These are phyloP conservation scores for Synergus itoensis DNA, from an alignment of 2,888 invertebrate species.

Conservation along the genomic window DNA sequence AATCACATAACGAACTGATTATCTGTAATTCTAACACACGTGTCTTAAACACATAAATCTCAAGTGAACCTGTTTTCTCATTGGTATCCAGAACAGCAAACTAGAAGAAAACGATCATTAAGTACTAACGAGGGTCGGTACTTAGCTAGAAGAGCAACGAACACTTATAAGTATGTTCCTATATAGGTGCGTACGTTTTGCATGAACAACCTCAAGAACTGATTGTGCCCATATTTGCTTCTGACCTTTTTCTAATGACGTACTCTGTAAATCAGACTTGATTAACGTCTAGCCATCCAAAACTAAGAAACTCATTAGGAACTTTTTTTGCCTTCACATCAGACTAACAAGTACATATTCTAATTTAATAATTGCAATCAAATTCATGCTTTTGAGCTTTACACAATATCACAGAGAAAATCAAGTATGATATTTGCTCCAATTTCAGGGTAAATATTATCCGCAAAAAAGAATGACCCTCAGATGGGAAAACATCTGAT, in stretches of 20 bases:
- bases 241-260: constrained; percentile 41
- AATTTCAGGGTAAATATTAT: no score
- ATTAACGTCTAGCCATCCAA: constrained; percentile 32
- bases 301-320: constrained; percentile 29
- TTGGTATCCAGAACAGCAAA: constrained; percentile 4
- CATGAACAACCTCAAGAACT: constrained; percentile 27
- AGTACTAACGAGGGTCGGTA: constrained; percentile 36
- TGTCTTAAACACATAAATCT: not conserved
- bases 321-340: constrained; percentile 12
- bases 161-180: constrained; percentile 26
- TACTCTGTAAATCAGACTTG: constrained; percentile 33
- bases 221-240: constrained; percentile 22
- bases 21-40: not conserved
- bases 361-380: constrained; percentile 15
- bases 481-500: no score
- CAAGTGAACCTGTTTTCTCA: not conserved
- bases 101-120: constrained; percentile 20
- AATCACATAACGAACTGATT: not conserved
- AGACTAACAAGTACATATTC: not conserved
- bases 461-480: no score
- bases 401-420: no score
- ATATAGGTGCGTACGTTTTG: constrained; percentile 20
- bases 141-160: constrained; percentile 23
- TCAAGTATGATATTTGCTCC: no score
- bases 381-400: not conserved